phyloP scores from a whole-genome alignment of 2,888 invertebrate species.

The Gari tellinella region DNA sequence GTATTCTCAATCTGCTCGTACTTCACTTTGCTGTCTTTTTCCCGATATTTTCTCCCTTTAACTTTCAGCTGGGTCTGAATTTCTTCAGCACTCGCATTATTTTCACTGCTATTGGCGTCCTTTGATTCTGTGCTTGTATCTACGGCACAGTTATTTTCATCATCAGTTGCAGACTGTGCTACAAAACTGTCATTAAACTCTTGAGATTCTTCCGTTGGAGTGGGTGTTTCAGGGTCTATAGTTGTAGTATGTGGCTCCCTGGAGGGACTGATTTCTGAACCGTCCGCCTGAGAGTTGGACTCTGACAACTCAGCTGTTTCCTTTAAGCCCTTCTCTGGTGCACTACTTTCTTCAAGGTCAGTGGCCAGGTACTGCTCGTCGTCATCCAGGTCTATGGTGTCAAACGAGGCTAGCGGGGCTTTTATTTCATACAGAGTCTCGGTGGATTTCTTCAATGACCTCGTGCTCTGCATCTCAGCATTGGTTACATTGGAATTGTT shows the following conservation, averaged over 20 bases:
- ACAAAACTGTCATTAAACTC: too few species aligned
- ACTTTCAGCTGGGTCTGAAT: slow-evolving; percentile 44
- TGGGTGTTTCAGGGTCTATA: slow-evolving; percentile 17
- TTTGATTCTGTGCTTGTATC: slow-evolving; percentile 33
- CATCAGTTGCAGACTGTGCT: too few species aligned
- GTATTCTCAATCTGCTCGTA: slow-evolving; percentile 52
- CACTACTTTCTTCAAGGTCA: not conserved
- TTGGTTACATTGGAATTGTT: slow-evolving; percentile 16
- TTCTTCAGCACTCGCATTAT: slow-evolving; percentile 55
- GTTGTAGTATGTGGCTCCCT: too few species aligned
- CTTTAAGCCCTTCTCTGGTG: slow-evolving; percentile 1
- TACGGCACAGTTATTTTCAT: not conserved
- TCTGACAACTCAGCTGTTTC: not conserved
- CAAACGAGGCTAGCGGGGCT: slow-evolving; percentile 80
- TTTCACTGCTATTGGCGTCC: slow-evolving; percentile 49
- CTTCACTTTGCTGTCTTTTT: slow-evolving; percentile 49
- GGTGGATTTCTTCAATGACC: slow-evolving; percentile 41
- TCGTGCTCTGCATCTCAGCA: slow-evolving; percentile 30
- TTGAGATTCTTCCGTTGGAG: slow-evolving; percentile 16
- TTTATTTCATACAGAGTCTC: slow-evolving; percentile 60
- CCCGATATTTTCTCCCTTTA: slow-evolving; percentile 54
- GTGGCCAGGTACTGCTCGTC: slow-evolving; percentile 42
- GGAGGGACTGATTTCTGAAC: not conserved
- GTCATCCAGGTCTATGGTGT: slow-evolving; percentile 77
- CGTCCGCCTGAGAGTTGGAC: not conserved